phyloP scores from a whole-genome alignment of 2,888 invertebrate genomes.

The Invenusta paracnida region DNA sequence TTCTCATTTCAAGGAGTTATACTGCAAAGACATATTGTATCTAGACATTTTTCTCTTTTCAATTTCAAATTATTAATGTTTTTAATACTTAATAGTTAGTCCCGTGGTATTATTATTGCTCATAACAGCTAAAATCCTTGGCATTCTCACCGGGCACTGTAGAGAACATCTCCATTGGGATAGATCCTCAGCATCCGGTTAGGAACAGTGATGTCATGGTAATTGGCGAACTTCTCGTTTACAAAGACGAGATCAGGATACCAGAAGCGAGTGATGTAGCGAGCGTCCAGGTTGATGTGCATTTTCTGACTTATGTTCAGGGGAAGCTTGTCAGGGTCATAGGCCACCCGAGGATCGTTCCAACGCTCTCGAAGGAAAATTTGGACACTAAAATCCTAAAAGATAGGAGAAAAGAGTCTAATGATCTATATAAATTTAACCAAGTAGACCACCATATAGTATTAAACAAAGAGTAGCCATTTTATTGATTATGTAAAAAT shows the following conservation, averaged over 20 bases:
- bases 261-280: conserved; percentile 52
- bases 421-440: too few species aligned
- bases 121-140: too few species aligned
- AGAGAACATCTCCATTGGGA: conserved; percentile 50
- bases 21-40: too few species aligned
- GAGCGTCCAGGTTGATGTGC: conserved; percentile 50
- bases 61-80: too few species aligned
- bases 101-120: too few species aligned
- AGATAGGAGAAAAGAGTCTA: conserved; percentile 1
- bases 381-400: conserved; percentile 42
- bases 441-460: too few species aligned
- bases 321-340: background rate
- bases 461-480: too few species aligned
- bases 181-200: conserved; percentile 53
- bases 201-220: conserved; percentile 53
- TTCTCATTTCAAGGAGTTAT: too few species aligned
- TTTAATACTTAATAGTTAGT: too few species aligned
- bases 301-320: background rate
- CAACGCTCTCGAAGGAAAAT: conserved; percentile 41
- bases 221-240: conserved; percentile 52
- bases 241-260: conserved; percentile 53
- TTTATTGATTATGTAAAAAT: too few species aligned
- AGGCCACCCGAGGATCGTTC: conserved; percentile 31
- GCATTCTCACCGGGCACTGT: conserved; percentile 51
- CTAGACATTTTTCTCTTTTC: too few species aligned